Evolutionary conservation across 2,888 invertebrate species (phyloP).

Genomic region (Baccha elongata): DNA sequence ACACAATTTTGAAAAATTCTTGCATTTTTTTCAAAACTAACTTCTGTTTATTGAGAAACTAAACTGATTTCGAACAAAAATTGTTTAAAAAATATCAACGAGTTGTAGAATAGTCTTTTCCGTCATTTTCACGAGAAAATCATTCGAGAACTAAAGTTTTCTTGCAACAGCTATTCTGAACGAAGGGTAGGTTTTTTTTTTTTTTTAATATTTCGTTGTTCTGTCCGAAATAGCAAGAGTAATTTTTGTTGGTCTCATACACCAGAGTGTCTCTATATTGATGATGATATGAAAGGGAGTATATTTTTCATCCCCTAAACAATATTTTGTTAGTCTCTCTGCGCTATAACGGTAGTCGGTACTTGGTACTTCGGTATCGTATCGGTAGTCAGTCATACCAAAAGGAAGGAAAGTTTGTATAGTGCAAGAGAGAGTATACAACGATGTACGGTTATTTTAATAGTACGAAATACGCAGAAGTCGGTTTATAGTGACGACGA

Average conservation of each 20-base stretch:
- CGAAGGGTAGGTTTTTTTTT: constrained; percentile 67
- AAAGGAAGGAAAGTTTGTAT: constrained; percentile 6
- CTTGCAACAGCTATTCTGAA: constrained; percentile 60
- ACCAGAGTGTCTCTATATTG: constrained; percentile 23
- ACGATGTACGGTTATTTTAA: constrained; percentile 4
- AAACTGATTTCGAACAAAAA: constrained; percentile 41
- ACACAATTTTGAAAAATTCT: constrained; percentile 12
- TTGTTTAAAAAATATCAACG: constrained; percentile 35
- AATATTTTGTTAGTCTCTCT: constrained; percentile 35
- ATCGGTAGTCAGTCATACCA: no score
- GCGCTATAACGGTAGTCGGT: constrained; percentile 5
- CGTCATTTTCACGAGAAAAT: constrained; percentile 73
- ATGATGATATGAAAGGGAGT: constrained; percentile 39
- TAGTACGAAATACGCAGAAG: constrained; percentile 45
- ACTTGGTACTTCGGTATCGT: no score
- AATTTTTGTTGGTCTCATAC: not conserved
- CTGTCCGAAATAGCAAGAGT: constrained; percentile 30
- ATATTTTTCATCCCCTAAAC: constrained; percentile 58
- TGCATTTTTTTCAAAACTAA: not conserved
- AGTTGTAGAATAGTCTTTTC: constrained; percentile 55
- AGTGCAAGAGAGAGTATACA: constrained; percentile 18
- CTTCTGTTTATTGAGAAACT: not conserved
- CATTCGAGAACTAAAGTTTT: constrained; percentile 69
- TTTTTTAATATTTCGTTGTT: constrained; percentile 8
- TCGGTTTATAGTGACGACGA: constrained; percentile 20